These are phyloP conservation scores for Xanthorhoe spadicearia DNA, from an alignment of 2,888 invertebrate species.

Conservation along the genomic window DNA sequence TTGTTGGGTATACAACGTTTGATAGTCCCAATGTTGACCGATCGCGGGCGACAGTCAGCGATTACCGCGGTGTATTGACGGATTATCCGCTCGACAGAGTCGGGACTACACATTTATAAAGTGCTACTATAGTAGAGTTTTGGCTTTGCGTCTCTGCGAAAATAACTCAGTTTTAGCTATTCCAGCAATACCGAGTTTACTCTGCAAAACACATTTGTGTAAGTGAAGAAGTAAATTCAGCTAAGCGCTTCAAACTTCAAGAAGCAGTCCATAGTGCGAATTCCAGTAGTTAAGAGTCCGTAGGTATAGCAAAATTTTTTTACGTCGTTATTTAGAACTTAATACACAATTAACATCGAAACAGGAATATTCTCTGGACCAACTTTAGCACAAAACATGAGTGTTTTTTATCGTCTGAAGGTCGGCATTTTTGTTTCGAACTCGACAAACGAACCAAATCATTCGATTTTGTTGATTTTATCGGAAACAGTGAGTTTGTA, in stretches of 20 bases:
- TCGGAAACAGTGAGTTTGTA: neutral
- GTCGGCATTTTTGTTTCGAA: constrained; percentile 2
- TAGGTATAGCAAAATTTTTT: too few species aligned
- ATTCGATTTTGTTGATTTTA: constrained; percentile 4
- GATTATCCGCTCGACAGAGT: constrained; percentile 20
- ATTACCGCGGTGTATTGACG: constrained; percentile 32
- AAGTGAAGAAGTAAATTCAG: too few species aligned
- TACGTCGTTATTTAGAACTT: too few species aligned
- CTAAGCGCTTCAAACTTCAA: too few species aligned
- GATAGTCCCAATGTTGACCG: constrained; percentile 32
- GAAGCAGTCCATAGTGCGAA: too few species aligned
- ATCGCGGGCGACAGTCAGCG: constrained; percentile 29
- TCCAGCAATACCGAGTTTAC: too few species aligned
- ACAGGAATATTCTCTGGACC: neutral
- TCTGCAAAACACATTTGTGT: too few species aligned
- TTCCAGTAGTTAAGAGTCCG: too few species aligned
- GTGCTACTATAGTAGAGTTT: neutral
- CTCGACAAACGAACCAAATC: neutral
- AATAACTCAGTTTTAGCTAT: neutral
- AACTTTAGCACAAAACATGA: neutral
- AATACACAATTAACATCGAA: neutral
- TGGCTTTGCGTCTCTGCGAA: neutral
- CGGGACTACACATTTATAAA: constrained; percentile 30
- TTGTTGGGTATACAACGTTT: constrained; percentile 12
- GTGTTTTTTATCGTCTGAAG: constrained; percentile 6